Percentiles rank a stretch among this genome's conserved stretches.
Conservation (phyloP, 2,797 vertebrate species). For the Eupleurogrammus muticus region DNA sequence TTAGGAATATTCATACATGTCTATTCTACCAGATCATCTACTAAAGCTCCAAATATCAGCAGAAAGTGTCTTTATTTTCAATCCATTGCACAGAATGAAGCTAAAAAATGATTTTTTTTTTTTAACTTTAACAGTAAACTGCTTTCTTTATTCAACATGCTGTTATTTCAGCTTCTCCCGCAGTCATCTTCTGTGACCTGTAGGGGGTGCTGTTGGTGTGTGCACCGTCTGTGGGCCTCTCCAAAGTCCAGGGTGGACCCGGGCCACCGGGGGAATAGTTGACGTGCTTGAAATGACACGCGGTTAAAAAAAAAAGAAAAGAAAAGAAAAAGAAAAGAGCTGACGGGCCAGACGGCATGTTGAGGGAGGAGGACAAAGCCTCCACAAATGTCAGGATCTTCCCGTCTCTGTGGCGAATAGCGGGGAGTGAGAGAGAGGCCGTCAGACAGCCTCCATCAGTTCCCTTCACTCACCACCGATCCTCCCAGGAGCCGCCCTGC, state of each 20-base stretch:
- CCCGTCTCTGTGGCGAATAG: conserved; percentile 29
- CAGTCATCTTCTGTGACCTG: conserved; percentile 17
- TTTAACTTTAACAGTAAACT: background rate
- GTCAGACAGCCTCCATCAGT: conserved; percentile 1
- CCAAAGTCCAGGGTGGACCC: conserved; percentile 25
- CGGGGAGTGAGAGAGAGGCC: background rate
- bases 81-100: background rate
- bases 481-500: background rate
- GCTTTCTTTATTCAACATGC: background rate
- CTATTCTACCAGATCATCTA: too few relatives aligned
- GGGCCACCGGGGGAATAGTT: conserved; percentile 29
- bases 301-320: conserved; percentile 28
- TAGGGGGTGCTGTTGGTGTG: conserved; percentile 58
- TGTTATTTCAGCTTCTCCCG: background rate
- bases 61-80: background rate
- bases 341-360: background rate
- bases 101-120: background rate
- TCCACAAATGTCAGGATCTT: background rate
- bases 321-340: too few relatives aligned
- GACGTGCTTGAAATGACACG: conserved; percentile 46
- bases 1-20: too few relatives aligned
- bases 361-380: conserved; percentile 20
- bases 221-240: background rate
- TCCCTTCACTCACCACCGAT: background rate
- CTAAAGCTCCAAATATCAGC: background rate